Conservation (phyloP, 2,888 invertebrate genomes). For the Melangyna quadrimaculata region DNA sequence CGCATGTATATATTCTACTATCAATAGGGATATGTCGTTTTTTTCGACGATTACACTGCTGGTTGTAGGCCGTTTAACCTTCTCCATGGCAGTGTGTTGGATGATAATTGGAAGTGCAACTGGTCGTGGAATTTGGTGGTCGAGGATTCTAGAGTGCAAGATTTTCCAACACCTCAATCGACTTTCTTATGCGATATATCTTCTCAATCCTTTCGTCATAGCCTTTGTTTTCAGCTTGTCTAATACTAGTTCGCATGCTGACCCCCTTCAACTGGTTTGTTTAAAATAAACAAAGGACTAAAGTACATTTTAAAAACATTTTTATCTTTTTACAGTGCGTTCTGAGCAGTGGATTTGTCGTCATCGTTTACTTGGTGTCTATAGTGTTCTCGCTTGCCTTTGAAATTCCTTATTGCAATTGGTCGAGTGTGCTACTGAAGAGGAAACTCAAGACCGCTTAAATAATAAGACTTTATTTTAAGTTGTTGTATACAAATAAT, state of each 20-base stretch:
- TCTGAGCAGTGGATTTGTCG: constrained; percentile 72
- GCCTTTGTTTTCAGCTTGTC: constrained; percentile 81
- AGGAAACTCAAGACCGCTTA: constrained; percentile 55
- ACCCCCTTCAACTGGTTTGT: constrained; percentile 80
- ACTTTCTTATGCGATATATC: constrained; percentile 83
- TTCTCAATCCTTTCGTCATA: constrained; percentile 84
- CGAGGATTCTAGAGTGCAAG: constrained; percentile 78
- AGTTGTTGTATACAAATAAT: neutral
- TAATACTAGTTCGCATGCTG: constrained; percentile 78
- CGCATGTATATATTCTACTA: constrained; percentile 78
- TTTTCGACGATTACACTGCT: constrained; percentile 82
- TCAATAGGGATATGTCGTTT: constrained; percentile 80
- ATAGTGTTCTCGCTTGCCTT: constrained; percentile 57
- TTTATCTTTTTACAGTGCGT: constrained; percentile 68
- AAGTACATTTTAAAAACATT: neutral
- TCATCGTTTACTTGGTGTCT: constrained; percentile 67
- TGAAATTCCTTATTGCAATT: constrained; percentile 64
- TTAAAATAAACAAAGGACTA: neutral
- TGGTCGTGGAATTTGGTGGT: constrained; percentile 81
- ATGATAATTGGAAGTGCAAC: constrained; percentile 83
- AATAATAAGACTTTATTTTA: constrained; percentile 6
- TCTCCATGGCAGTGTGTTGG: constrained; percentile 83
- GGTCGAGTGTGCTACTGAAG: constrained; percentile 40
- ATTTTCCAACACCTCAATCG: constrained; percentile 82
- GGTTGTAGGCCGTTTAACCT: constrained; percentile 82